Conservation (phyloP, 2,797 vertebrate genomes). For the Podargus strigoides region DNA sequence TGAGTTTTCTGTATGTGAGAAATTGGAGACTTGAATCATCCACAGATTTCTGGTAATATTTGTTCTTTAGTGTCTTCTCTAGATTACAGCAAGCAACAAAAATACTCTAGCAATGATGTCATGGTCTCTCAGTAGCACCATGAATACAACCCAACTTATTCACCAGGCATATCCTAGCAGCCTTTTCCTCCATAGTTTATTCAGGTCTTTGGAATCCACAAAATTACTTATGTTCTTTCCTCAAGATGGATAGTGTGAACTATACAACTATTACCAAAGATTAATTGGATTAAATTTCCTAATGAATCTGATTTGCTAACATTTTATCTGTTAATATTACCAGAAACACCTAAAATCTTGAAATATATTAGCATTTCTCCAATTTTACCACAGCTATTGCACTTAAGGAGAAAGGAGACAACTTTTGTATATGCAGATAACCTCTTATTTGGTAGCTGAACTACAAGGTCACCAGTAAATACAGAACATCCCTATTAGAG, state of each 20-base stretch:
- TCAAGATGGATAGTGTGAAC: background rate
- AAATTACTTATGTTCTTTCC: background rate
- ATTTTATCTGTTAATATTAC: background rate
- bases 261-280: background rate
- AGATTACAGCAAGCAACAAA: background rate
- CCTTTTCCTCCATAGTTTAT: background rate
- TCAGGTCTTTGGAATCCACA: background rate
- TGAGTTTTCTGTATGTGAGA: background rate
- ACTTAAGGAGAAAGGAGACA: background rate
- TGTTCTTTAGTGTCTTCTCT: background rate
- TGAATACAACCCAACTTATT: background rate
- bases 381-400: background rate
- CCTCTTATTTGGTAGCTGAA: background rate
- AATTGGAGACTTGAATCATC: background rate
- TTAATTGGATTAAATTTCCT: background rate
- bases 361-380: background rate
- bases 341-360: background rate
- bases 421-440: background rate
- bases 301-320: background rate
- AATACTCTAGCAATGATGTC: background rate
- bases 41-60: background rate
- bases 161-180: background rate
- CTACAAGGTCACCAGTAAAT: background rate
- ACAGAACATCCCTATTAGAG: background rate
- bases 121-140: background rate